Base-by-base conservation (phyloP, 2,797 vertebrate species). In the Mus caroli region DNA sequence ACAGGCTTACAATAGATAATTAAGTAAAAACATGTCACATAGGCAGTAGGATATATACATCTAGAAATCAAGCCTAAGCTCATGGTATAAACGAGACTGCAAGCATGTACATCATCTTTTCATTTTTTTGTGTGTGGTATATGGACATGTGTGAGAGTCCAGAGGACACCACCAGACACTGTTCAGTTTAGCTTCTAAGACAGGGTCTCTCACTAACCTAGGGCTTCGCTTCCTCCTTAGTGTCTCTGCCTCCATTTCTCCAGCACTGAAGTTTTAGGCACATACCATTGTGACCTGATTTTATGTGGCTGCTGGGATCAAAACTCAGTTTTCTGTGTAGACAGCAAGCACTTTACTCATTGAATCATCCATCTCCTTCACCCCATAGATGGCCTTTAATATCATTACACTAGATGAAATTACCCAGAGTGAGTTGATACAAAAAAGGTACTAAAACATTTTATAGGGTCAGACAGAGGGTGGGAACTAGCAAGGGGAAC, bases 371-470 rank as follows among this genome's bases (percentile, higher is more conserved):
- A 84, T 50, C 43, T 85, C 60, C 82, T 34, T 67, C 46, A 26
- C 8, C 60, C 40, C 11, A 50, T 14, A 85, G 60, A n/a, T n/a
- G 31, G 43, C 28, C 31, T 50, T 85, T 85, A 67, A 40, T 67
- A 67, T 20, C 26, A 31, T 13, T 85, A 67, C 11, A 28, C 20
- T 84, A 71, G 8, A 28, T 56, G 17, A 92, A 46, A 71, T 50
- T 85, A 91, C 46, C n/a, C 79, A 71, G 37, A 92, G 64, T 62
- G 19, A 62, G 22, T 1, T 79, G 37, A 43, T 54, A 87, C 12
- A 94, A 64, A 56, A 88, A 94, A 71, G 15, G 28, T 91, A 9
- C 84, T 71, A 64, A 52, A 86, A 91, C 22, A 76, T 46, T 50
- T 62, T 76, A 84, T 3, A 12, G 24, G 13, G 8, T 34, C 37